Conservation (phyloP, 1,140 invertebrate species). For the Lordiphosa stackelbergi region DNA sequence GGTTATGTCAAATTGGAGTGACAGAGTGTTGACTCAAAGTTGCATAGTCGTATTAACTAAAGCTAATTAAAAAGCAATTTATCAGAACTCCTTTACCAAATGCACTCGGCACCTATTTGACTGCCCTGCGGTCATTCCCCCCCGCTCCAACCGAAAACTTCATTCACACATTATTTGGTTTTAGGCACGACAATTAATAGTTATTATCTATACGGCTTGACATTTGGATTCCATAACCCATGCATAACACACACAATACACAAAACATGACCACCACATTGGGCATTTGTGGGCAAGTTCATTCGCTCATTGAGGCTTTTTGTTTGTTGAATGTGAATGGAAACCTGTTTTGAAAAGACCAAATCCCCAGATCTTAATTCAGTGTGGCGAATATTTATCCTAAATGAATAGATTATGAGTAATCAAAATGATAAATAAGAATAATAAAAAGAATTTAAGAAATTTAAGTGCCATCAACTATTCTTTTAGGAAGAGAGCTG, state of each 20-base stretch:
- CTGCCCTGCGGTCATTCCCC: slow-evolving; percentile 28
- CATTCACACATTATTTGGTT: slow-evolving; percentile 46
- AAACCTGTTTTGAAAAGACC: slow-evolving; percentile 41
- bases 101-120: slow-evolving; percentile 41
- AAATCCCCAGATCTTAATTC: slow-evolving; percentile 12
- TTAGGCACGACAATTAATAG: slow-evolving; percentile 65
- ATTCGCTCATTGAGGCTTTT: slow-evolving; percentile 21
- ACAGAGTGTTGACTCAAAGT: slow-evolving; percentile 6
- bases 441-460: neutral
- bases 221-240: slow-evolving; percentile 37
- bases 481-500: neutral
- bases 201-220: slow-evolving; percentile 54
- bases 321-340: slow-evolving; percentile 33
- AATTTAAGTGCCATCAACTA: neutral
- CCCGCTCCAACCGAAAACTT: slow-evolving; percentile 32
- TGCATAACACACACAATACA: neutral
- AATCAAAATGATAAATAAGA: neutral
- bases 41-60: slow-evolving; percentile 6
- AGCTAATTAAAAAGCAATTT: slow-evolving; percentile 67
- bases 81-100: slow-evolving; percentile 28
- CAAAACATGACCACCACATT: slow-evolving; percentile 11
- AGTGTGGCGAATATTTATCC: slow-evolving; percentile 21
- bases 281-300: slow-evolving; percentile 31
- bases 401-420: slow-evolving; percentile 4
- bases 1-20: slow-evolving; percentile 55